A percentile compares a stretch with the other conserved stretches of the same genome.
phyloP scores from a whole-genome alignment of 2,797 vertebrate genomes.

The Harpagifer antarcticus region DNA sequence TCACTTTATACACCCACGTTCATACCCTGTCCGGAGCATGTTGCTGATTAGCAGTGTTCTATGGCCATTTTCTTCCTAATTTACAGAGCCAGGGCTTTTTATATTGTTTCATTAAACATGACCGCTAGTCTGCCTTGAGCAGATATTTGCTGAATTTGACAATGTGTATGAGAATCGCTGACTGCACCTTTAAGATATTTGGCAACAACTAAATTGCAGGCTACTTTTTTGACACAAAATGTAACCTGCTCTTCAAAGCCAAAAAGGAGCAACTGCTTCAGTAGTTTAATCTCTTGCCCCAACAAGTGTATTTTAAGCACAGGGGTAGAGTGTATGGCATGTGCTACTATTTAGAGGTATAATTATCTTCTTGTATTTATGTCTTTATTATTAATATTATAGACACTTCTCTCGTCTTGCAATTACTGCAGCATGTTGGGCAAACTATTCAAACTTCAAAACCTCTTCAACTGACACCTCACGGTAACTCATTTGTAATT shows the following conservation, averaged over 20 bases:
- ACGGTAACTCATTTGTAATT: too few relatives aligned
- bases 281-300: slow-evolving; percentile 11
- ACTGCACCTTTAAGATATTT: too few relatives aligned
- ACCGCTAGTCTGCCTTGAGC: too few relatives aligned
- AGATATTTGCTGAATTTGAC: too few relatives aligned
- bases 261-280: slow-evolving; percentile 47
- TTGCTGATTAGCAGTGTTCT: too few relatives aligned
- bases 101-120: too few relatives aligned
- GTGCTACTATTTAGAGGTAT: slow-evolving; percentile 31
- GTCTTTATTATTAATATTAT: slow-evolving; percentile 22
- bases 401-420: background rate
- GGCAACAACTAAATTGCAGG: background rate
- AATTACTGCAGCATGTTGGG: background rate
- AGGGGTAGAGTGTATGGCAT: slow-evolving; percentile 13
- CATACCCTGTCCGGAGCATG: too few relatives aligned
- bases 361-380: slow-evolving; percentile 33
- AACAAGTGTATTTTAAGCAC: slow-evolving; percentile 5
- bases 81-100: too few relatives aligned
- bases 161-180: too few relatives aligned
- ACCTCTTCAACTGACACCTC: too few relatives aligned
- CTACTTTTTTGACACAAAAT: slow-evolving; percentile 34
- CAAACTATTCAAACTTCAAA: background rate
- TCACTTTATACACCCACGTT: too few relatives aligned
- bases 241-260: slow-evolving; percentile 51
- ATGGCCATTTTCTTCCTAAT: too few relatives aligned